These are phyloP conservation scores for Melanaphis sacchari DNA, from an alignment of 1,140 invertebrate species.

Conservation along the genomic window DNA sequence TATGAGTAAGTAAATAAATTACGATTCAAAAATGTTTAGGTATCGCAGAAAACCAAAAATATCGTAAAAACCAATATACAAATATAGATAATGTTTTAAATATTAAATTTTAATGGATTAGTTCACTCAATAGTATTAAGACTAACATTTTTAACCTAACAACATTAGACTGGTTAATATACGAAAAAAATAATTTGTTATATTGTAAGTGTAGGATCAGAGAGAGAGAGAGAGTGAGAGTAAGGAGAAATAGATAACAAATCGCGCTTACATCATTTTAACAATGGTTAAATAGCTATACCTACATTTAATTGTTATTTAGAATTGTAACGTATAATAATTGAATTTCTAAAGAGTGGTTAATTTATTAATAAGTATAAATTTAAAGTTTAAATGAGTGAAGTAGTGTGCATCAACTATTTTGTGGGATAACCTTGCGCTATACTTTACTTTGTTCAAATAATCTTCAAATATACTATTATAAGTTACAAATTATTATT, in stretches of 20 bases:
- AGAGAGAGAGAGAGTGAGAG: too few species aligned
- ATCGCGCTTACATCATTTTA: background rate
- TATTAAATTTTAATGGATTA: background rate
- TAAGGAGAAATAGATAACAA: background rate
- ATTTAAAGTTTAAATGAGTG: background rate
- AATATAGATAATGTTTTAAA: background rate
- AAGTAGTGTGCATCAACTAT: background rate
- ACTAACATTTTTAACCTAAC: background rate
- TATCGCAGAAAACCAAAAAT: too few species aligned
- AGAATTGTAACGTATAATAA: background rate
- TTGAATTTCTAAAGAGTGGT: background rate
- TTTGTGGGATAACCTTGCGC: background rate
- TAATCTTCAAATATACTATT: background rate
- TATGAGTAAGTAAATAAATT: too few species aligned
- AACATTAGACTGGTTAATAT: background rate
- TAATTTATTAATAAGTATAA: background rate
- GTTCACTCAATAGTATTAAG: too few species aligned
- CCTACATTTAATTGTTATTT: background rate
- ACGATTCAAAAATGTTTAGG: background rate
- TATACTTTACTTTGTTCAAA: background rate
- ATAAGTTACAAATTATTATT: background rate
- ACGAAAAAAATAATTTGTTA: background rate
- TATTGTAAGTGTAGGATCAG: too few species aligned
- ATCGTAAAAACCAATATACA: too few species aligned
- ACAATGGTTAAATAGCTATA: background rate